phyloP scores from a whole-genome alignment of 1,140 invertebrate species.

The Drosophila pachea region DNA sequence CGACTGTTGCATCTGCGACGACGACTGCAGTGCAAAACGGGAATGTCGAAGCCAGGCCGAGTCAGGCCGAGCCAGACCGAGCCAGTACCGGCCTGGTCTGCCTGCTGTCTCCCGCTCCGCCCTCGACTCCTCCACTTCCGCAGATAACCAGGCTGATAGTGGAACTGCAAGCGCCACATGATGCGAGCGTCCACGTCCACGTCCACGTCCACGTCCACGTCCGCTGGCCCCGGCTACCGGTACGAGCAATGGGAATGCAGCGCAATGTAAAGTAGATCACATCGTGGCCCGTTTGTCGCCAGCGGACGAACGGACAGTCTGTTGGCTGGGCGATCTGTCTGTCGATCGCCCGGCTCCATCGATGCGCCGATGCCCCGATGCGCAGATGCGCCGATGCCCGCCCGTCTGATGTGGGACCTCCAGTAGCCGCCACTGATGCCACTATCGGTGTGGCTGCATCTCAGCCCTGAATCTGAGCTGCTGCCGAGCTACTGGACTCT shows the following conservation, averaged over 20 bases:
- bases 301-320: too few relatives aligned
- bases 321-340: constrained; percentile 11
- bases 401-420: constrained; percentile 32
- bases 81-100: background rate
- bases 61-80: background rate
- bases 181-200: constrained; percentile 10
- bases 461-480: background rate
- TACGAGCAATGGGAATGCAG: constrained; percentile 31
- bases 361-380: background rate
- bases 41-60: background rate
- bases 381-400: background rate
- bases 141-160: constrained; percentile 67
- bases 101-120: background rate
- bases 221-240: constrained; percentile 3
- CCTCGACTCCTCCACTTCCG: constrained; percentile 24
- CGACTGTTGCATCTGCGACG: constrained; percentile 60
- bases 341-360: constrained; percentile 4
- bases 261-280: constrained; percentile 74
- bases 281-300: constrained; percentile 19
- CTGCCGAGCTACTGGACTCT: background rate
- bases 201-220: background rate
- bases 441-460: constrained; percentile 54
- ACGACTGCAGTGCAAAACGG: constrained; percentile 20
- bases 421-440: constrained; percentile 43
- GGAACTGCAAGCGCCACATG: constrained; percentile 65